These are phyloP conservation scores for Drosophila differens DNA, from an alignment of 2,888 invertebrate species.

Conservation along the genomic window DNA sequence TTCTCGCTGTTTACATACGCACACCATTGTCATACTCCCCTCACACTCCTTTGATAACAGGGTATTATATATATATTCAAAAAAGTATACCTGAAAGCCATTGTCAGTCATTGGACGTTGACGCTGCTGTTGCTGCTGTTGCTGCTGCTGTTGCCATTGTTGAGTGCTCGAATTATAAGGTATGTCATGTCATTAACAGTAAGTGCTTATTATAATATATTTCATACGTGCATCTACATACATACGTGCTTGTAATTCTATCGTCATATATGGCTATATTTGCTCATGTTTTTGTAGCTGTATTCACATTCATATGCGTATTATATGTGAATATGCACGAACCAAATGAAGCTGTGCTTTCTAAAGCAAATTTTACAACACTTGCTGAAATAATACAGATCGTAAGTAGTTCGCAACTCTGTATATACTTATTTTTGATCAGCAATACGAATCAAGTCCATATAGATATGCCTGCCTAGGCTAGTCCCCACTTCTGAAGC, in stretches of 20 bases:
- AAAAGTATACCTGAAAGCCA: not conserved
- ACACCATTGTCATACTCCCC: not conserved
- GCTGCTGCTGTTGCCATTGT: not conserved
- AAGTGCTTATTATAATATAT: not conserved
- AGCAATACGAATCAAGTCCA: not conserved
- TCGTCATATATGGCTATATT: not conserved
- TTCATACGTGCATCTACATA: not conserved
- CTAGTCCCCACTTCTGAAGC: not conserved
- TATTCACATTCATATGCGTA: not conserved
- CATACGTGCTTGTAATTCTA: no score
- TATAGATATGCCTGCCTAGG: not conserved
- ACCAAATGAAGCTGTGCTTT: not conserved
- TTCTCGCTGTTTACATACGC: not conserved
- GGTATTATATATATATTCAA: not conserved
- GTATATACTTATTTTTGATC: not conserved
- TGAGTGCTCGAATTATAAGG: not conserved
- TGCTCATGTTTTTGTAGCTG: not conserved
- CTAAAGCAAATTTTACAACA: not conserved
- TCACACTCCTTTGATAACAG: not conserved
- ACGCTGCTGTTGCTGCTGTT: not conserved
- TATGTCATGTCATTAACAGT: slow-evolving; percentile 3
- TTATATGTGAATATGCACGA: not conserved
- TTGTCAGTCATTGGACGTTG: not conserved
- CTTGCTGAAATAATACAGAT: not conserved
- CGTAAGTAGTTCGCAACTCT: not conserved